Evolutionary conservation across 2,888 invertebrate genomes (phyloP).

Genomic region (Drosophila infuscata): DNA sequence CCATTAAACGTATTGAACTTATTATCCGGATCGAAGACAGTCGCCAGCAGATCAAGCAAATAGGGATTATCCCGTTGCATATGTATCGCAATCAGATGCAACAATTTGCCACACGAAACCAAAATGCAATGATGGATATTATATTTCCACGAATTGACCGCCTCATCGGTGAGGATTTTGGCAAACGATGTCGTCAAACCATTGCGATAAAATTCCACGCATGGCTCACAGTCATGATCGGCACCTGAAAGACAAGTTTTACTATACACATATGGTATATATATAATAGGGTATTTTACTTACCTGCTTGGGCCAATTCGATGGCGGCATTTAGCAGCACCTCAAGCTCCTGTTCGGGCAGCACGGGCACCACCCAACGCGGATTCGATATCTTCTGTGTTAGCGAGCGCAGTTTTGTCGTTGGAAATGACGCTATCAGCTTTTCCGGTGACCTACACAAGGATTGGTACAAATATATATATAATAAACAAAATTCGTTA

Average conservation of each 20-base stretch:
- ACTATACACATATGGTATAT: neutral
- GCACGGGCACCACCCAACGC: conserved; percentile 98
- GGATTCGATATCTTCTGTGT: conserved; percentile 98
- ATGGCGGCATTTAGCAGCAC: conserved; percentile 95
- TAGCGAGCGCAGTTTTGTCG: conserved; percentile 93
- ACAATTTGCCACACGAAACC: conserved; percentile 95
- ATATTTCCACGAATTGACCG: conserved; percentile 98
- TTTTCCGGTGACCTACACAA: conserved; percentile 83
- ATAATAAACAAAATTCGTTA: conserved; percentile 1
- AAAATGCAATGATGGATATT: conserved; percentile 98
- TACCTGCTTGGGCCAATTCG: conserved; percentile 93
- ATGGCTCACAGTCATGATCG: conserved; percentile 94
- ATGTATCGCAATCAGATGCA: conserved; percentile 97
- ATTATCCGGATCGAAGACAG: conserved; percentile 97
- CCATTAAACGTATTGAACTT: conserved; percentile 89
- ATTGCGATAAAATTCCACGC: conserved; percentile 97
- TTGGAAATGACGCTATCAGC: conserved; percentile 89
- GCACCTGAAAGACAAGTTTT: conserved; percentile 87
- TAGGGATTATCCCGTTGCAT: conserved; percentile 96
- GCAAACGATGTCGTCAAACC: conserved; percentile 97
- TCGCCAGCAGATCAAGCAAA: conserved; percentile 95
- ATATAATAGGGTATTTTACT: conserved; percentile 1
- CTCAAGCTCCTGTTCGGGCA: conserved; percentile 98
- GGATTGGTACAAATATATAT: conserved; percentile 11
- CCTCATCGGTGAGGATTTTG: conserved; percentile 98